phyloP scores from a whole-genome alignment of 1,140 invertebrate genomes.

The Achatina immaculata region DNA sequence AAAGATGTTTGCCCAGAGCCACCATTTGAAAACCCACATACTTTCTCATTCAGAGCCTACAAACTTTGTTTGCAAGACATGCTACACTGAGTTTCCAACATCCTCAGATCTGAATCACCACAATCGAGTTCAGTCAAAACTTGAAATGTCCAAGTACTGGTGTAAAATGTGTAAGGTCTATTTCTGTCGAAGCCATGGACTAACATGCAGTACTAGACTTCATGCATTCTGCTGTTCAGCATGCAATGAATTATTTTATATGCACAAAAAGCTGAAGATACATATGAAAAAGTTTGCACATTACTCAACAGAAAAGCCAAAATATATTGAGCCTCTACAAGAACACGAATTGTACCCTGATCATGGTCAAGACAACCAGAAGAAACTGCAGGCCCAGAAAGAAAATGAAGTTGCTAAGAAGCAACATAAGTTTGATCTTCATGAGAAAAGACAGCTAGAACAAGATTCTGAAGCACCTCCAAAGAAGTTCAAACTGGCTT shows the following conservation, averaged over 20 bases:
- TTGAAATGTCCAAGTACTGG: constrained; percentile 25
- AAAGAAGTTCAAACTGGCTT: constrained; percentile 27
- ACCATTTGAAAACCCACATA: constrained; percentile 40
- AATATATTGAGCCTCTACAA: constrained; percentile 25
- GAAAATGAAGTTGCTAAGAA: constrained; percentile 10
- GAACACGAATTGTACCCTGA: constrained; percentile 27
- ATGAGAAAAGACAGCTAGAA: neutral
- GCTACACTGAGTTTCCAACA: constrained; percentile 26
- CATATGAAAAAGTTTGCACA: constrained; percentile 38
- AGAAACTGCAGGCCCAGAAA: constrained; percentile 1
- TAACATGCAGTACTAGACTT: neutral
- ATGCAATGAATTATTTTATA: constrained; percentile 37
- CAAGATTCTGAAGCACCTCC: neutral
- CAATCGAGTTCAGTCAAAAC: constrained; percentile 11
- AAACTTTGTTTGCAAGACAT: constrained; percentile 33
- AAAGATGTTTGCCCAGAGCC: constrained; percentile 39
- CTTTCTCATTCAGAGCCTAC: constrained; percentile 35
- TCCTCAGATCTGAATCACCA: constrained; percentile 26
- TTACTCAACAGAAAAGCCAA: constrained; percentile 12
- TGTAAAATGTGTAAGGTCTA: constrained; percentile 38
- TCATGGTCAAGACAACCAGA: constrained; percentile 1
- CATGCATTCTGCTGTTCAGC: constrained; percentile 33
- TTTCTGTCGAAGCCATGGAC: constrained; percentile 6
- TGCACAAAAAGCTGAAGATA: constrained; percentile 31
- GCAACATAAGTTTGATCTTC: neutral